Evolutionary conservation across 2,797 vertebrate species (phyloP).

Genomic region (Chaenodraco wilsoni): DNA sequence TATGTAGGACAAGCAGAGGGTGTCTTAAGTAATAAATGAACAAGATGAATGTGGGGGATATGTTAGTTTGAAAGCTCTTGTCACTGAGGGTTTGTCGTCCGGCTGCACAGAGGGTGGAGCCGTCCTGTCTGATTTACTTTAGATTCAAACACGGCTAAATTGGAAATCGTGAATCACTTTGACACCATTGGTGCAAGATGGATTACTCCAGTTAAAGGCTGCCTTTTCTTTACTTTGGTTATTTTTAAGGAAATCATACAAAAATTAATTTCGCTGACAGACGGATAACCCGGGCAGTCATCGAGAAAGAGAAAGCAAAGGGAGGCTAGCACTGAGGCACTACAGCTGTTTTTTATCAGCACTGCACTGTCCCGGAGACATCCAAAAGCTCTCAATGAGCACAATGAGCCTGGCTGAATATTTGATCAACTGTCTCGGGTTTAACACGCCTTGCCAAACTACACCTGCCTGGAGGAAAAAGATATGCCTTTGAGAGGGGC

Average conservation of each 20-base stretch:
- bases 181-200: conserved; percentile 82
- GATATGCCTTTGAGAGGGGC: conserved; percentile 73
- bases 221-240: conserved; percentile 79
- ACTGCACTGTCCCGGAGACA: conserved; percentile 48
- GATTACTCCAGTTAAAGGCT: conserved; percentile 84
- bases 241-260: conserved; percentile 75
- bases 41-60: conserved; percentile 81
- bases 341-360: conserved; percentile 69
- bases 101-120: conserved; percentile 73
- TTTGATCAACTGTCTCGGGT: conserved; percentile 80
- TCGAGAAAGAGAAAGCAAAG: conserved; percentile 69
- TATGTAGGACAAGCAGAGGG: conserved; percentile 69
- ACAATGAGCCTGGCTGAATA: conserved; percentile 76
- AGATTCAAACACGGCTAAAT: conserved; percentile 85
- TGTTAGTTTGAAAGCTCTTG: conserved; percentile 75
- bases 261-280: conserved; percentile 79
- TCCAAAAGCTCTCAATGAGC: conserved; percentile 67
- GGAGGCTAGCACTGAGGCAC: conserved; percentile 52
- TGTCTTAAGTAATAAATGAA: conserved; percentile 71
- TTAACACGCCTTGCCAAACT: conserved; percentile 78
- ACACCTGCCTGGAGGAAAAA: conserved; percentile 74
- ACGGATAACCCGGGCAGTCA: conserved; percentile 65
- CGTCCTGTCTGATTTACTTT: conserved; percentile 83
- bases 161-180: conserved; percentile 89
- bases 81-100: conserved; percentile 72